Conservation (phyloP, 2,113 vertebrate species). For the Solenodon paradoxus region DNA sequence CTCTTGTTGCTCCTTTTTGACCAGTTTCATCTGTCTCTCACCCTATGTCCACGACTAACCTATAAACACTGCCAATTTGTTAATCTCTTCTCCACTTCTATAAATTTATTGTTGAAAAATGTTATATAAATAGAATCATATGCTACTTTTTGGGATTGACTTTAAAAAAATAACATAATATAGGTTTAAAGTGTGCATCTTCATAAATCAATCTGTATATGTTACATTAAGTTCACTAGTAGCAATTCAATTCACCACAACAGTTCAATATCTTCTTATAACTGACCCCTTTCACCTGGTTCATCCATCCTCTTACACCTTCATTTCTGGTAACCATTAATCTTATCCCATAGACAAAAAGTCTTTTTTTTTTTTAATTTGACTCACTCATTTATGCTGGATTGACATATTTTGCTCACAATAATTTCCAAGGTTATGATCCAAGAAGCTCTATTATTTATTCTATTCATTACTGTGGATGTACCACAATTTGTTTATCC, state of each 20-base stretch:
- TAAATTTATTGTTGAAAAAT: background rate
- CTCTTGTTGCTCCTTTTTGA: background rate
- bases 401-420: background rate
- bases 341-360: too few species aligned
- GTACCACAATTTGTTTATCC: background rate
- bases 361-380: background rate
- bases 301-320: too few species aligned
- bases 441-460: background rate
- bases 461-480: background rate
- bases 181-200: too few species aligned
- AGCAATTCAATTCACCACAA: too few species aligned
- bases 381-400: too few species aligned
- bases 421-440: background rate
- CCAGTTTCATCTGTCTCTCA: background rate
- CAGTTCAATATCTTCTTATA: too few species aligned
- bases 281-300: too few species aligned
- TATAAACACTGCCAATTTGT: background rate
- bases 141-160: background rate
- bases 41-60: background rate
- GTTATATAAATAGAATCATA: background rate
- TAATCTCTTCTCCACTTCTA: background rate
- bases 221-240: too few species aligned
- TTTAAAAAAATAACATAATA: too few species aligned
- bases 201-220: too few species aligned
- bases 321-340: too few species aligned